phyloP scores from a whole-genome alignment of 2,888 invertebrate species.

The Tachina lurida region DNA sequence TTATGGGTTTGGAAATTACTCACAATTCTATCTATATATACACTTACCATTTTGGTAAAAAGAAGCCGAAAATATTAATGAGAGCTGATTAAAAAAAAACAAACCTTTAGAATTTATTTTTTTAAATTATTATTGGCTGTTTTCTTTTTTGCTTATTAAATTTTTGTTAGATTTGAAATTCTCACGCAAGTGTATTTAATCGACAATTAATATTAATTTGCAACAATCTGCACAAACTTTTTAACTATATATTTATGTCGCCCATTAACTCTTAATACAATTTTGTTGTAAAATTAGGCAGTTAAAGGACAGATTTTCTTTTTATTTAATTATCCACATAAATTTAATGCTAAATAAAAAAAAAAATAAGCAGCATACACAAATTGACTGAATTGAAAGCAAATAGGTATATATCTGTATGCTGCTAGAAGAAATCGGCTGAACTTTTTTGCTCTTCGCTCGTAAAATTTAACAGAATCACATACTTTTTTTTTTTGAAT shows the following conservation, averaged over 20 bases:
- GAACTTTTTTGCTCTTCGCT: not conserved
- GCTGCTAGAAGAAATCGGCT: not conserved
- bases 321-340: slow-evolving; percentile 2
- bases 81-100: too few relatives aligned
- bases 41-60: too few relatives aligned
- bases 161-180: not conserved
- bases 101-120: too few relatives aligned
- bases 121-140: not conserved
- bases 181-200: slow-evolving; percentile 57
- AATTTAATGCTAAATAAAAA: not conserved
- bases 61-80: too few relatives aligned
- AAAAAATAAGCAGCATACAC: not conserved
- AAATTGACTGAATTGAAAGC: not conserved
- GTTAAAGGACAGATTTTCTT: slow-evolving; percentile 3
- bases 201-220: slow-evolving; percentile 31
- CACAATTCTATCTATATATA: too few relatives aligned
- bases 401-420: not conserved
- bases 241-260: not conserved
- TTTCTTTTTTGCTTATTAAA: not conserved
- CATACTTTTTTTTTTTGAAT: slow-evolving; percentile 6
- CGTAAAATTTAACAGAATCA: slow-evolving; percentile 11
- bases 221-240: slow-evolving; percentile 2
- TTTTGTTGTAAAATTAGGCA: slow-evolving; percentile 5
- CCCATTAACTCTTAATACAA: not conserved
- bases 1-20: too few relatives aligned